Conservation (phyloP, 2,797 vertebrate genomes). For the Eospalax fontanierii region DNA sequence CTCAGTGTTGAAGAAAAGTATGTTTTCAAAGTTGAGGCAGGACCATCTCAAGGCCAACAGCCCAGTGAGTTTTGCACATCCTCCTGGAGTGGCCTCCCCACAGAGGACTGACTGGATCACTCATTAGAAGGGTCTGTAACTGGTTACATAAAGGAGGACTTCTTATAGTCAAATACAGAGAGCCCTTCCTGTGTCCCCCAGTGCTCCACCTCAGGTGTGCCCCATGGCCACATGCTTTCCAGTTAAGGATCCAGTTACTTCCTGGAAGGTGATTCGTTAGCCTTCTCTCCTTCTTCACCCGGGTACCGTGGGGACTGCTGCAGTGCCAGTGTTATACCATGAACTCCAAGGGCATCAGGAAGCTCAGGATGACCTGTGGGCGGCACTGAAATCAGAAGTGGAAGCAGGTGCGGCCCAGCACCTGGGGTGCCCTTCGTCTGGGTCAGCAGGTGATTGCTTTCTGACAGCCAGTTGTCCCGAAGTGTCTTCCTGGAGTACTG, state of each 20-base stretch:
- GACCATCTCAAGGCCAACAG: accelerated
- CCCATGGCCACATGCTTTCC: accelerated
- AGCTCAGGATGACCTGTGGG: accelerated
- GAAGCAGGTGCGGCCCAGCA: background rate
- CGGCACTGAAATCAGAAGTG: background rate
- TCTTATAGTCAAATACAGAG: background rate
- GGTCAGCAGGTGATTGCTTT: background rate
- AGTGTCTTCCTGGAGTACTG: background rate
- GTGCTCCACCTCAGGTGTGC: accelerated
- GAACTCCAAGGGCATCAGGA: accelerated
- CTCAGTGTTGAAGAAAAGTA: background rate
- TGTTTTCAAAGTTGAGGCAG: background rate
- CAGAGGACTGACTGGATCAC: background rate
- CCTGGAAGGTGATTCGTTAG: accelerated
- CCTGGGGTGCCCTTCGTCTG: background rate
- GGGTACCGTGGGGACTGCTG: background rate
- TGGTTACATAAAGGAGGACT: background rate
- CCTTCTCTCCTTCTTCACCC: accelerated
- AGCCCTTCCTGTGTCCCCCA: background rate
- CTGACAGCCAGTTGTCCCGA: too few species aligned
- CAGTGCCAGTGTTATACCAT: accelerated
- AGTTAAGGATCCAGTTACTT: background rate
- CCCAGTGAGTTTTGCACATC: too few species aligned
- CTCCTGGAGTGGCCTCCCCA: background rate
- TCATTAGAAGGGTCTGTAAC: background rate